These are phyloP conservation scores for Chaetops frenatus DNA, from an alignment of 2,113 vertebrate genomes.

Conservation along the genomic window DNA sequence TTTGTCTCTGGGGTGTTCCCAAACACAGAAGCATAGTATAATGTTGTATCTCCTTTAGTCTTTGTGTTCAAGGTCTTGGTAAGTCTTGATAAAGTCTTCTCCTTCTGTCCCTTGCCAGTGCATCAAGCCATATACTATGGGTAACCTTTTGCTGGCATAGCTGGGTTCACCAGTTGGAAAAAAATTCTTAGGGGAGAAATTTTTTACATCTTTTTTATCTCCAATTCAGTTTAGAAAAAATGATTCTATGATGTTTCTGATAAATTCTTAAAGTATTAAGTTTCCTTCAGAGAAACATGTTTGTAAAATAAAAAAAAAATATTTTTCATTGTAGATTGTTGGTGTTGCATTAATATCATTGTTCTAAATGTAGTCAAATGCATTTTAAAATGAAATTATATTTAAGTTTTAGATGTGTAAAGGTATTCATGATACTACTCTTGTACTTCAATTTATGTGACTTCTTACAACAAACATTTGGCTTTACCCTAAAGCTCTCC, in stretches of 20 bases:
- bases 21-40: background rate
- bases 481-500: background rate
- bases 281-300: background rate
- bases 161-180: background rate
- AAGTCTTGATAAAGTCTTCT: background rate
- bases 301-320: background rate
- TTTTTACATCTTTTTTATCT: background rate
- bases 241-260: background rate
- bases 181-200: background rate
- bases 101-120: background rate
- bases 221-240: background rate
- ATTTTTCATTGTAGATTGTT: background rate
- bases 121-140: background rate
- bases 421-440: background rate
- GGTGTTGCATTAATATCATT: background rate
- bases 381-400: background rate
- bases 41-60: background rate
- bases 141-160: background rate
- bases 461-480: background rate
- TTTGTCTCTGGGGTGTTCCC: background rate
- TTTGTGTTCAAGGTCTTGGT: background rate
- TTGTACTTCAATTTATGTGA: background rate
- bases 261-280: background rate
- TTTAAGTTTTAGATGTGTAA: background rate
- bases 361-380: background rate